Conservation (phyloP, 2,797 vertebrate genomes). For the Discoglossus pictus region DNA sequence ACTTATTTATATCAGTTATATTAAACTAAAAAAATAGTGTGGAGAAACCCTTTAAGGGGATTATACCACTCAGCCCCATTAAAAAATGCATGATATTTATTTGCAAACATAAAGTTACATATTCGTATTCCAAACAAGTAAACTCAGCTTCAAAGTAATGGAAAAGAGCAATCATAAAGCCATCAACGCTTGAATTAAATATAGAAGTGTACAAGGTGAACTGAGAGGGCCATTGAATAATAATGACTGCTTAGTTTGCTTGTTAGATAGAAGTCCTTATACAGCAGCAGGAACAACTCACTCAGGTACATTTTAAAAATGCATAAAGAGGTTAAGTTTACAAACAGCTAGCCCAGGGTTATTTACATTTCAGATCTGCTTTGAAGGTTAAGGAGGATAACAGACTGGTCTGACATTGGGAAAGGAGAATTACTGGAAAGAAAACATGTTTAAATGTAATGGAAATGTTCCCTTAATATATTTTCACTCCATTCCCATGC, state of each 20-base stretch:
- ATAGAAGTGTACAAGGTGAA: slow-evolving; percentile 1
- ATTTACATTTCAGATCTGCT: slow-evolving; percentile 7
- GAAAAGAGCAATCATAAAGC: neutral
- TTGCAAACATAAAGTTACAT: no score
- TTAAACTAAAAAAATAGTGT: no score
- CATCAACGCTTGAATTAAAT: neutral
- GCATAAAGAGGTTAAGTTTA: neutral
- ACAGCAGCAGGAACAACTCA: no score
- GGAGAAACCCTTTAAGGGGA: no score
- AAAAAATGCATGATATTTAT: no score
- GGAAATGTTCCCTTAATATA: slow-evolving; percentile 26
- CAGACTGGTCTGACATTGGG: slow-evolving; percentile 3
- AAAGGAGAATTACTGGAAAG: slow-evolving; percentile 19
- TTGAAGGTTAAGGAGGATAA: slow-evolving; percentile 22
- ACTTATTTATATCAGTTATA: no score
- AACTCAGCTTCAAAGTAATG: no score
- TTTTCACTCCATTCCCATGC: neutral
- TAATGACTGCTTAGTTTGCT: neutral
- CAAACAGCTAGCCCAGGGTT: neutral
- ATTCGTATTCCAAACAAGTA: no score
- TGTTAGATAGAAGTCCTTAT: neutral
- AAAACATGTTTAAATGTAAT: slow-evolving; percentile 18
- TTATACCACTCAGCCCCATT: no score
- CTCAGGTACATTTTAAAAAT: slow-evolving; percentile 7
- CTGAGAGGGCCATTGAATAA: neutral